Evolutionary conservation across 1,140 invertebrate genomes (phyloP).

Genomic region (Pseudomyrmex sp.): DNA sequence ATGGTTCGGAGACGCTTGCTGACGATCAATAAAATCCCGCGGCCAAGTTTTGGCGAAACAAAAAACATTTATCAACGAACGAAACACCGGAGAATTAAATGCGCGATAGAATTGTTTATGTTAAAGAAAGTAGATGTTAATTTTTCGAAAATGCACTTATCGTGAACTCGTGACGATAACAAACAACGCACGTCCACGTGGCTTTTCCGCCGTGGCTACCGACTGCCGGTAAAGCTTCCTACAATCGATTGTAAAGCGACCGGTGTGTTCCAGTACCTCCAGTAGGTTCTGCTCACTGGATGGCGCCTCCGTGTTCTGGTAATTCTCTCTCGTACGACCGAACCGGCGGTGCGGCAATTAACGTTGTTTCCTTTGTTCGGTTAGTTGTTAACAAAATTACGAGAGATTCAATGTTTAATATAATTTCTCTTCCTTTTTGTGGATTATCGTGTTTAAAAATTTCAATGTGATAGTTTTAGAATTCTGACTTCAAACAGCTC

Average conservation of each 20-base stretch:
- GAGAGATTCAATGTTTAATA: too few species aligned
- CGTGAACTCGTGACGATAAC: not conserved
- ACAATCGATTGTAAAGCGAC: constrained; percentile 35
- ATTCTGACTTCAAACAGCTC: too few species aligned
- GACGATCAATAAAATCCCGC: constrained; percentile 31
- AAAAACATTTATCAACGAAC: not conserved
- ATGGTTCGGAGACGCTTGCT: constrained; percentile 5
- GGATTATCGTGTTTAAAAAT: too few species aligned
- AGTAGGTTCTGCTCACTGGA: constrained; percentile 22
- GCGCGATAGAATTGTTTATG: not conserved
- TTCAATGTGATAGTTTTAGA: too few species aligned
- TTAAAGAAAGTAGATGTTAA: not conserved
- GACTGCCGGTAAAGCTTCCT: constrained; percentile 52
- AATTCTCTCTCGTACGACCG: not conserved
- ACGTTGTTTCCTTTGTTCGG: too few species aligned
- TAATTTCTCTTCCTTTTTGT: too few species aligned
- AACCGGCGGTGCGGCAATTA: not conserved
- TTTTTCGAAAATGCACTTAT: not conserved
- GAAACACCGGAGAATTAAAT: not conserved
- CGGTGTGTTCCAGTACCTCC: constrained; percentile 37
- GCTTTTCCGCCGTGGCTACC: constrained; percentile 3
- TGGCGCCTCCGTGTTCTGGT: constrained; percentile 28
- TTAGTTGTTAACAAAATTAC: not conserved
- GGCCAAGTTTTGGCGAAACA: not conserved
- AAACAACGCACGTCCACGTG: not conserved